A percentile compares a stretch with the other conserved stretches of the same genome.
Conservation (phyloP, 2,797 vertebrate species). For the Streptopelia turtur region DNA sequence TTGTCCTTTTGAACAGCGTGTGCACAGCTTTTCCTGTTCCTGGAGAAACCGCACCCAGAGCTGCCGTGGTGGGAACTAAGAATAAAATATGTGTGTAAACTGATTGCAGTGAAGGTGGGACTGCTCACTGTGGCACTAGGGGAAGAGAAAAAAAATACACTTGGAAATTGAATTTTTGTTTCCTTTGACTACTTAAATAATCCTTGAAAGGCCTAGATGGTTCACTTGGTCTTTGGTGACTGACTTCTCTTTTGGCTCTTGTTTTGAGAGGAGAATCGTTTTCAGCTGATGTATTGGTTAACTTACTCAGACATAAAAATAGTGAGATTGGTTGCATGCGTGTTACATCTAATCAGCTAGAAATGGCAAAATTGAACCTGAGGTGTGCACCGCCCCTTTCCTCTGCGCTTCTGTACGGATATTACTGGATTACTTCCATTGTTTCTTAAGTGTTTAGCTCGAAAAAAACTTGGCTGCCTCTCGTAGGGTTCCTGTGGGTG, state of each 20-base stretch:
- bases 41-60: slow-evolving; percentile 57
- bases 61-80: not conserved
- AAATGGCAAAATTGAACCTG: not conserved
- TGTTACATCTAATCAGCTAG: not conserved
- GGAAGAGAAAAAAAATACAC: not conserved
- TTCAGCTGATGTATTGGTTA: not conserved
- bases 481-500: slow-evolving; percentile 29
- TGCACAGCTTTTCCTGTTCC: slow-evolving; percentile 60
- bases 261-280: not conserved
- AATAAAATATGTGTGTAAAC: slow-evolving; percentile 23
- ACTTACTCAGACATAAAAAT: not conserved
- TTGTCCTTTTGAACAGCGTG: slow-evolving; percentile 30
- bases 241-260: not conserved
- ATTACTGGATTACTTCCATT: slow-evolving; percentile 41
- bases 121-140: not conserved
- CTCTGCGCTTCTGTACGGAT: not conserved
- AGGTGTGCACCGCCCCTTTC: not conserved
- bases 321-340: not conserved
- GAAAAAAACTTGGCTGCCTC: not conserved
- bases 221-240: not conserved
- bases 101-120: not conserved
- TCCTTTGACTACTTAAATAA: not conserved
- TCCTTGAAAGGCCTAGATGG: not conserved
- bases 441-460: slow-evolving; percentile 6
- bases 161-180: not conserved